Evolutionary conservation across 2,113 vertebrate species (phyloP).

Genomic region (Crotalus tigris): DNA sequence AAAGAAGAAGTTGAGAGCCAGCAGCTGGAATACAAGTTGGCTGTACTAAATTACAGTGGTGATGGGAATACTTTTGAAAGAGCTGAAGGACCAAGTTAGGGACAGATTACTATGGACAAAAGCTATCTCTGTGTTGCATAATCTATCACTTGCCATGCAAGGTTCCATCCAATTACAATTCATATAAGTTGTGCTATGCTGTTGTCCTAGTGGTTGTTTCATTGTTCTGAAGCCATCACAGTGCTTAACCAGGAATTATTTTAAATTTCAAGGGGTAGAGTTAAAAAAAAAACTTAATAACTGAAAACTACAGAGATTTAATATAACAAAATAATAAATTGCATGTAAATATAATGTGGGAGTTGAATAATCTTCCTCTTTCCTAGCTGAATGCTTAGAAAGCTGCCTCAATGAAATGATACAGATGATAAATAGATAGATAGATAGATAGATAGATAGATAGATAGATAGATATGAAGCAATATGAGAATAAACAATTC

Average conservation of each 20-base stretch:
- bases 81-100: neutral
- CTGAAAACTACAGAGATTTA: neutral
- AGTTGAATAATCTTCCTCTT: neutral
- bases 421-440: neutral
- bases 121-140: neutral
- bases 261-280: neutral
- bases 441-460: too few relatives aligned
- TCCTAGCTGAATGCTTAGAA: neutral
- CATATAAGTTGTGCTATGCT: neutral
- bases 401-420: neutral
- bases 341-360: neutral
- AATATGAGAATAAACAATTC: neutral
- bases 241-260: neutral
- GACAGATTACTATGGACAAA: neutral
- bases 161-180: neutral
- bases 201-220: neutral
- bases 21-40: neutral
- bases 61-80: neutral
- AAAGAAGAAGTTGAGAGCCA: neutral
- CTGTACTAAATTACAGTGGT: neutral
- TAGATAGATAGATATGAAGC: neutral
- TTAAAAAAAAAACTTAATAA: neutral
- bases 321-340: neutral
- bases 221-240: neutral
- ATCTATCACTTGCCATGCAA: neutral